Conservation (phyloP, 2,888 invertebrate genomes). For the Ornithoptera priamus region DNA sequence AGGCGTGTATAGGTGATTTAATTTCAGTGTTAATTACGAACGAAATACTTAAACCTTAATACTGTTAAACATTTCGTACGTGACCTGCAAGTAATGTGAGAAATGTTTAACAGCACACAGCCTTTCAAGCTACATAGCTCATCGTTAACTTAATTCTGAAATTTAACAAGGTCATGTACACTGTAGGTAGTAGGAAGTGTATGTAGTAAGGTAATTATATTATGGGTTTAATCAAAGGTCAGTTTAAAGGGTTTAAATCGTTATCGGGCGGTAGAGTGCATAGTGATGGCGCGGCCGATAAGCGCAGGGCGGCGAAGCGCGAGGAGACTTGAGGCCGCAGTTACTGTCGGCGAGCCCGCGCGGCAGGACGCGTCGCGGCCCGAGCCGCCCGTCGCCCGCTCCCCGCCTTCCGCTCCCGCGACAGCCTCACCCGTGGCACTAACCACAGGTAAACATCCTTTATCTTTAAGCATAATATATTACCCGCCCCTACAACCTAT, state of each 20-base stretch:
- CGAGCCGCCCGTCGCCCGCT: slow-evolving; percentile 46
- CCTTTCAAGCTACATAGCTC: slow-evolving; percentile 4
- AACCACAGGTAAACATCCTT: slow-evolving; percentile 67
- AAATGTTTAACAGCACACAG: background rate
- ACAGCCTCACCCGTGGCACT: slow-evolving; percentile 45
- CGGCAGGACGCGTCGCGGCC: slow-evolving; percentile 73
- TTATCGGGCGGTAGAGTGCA: slow-evolving; percentile 61
- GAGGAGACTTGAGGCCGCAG: slow-evolving; percentile 57
- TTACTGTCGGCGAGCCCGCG: slow-evolving; percentile 69
- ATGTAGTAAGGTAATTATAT: slow-evolving; percentile 19
- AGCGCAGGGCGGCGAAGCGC: slow-evolving; percentile 60
- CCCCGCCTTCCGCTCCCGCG: slow-evolving; percentile 52
- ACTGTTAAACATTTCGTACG: slow-evolving; percentile 9
- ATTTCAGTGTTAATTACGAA: slow-evolving; percentile 11
- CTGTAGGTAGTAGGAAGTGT: slow-evolving; percentile 4
- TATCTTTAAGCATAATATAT: slow-evolving; percentile 33
- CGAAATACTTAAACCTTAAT: slow-evolving; percentile 9
- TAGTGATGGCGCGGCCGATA: slow-evolving; percentile 63
- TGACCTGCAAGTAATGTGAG: slow-evolving; percentile 3
- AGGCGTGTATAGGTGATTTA: background rate
- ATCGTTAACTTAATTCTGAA: slow-evolving; percentile 13
- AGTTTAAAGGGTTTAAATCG: slow-evolving; percentile 51
- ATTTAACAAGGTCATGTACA: slow-evolving; percentile 7
- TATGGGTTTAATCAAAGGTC: slow-evolving; percentile 31
- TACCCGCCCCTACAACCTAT: slow-evolving; percentile 34